Conservation (phyloP, 2,797 vertebrate genomes). For the Lagorchestes hirsutus region DNA sequence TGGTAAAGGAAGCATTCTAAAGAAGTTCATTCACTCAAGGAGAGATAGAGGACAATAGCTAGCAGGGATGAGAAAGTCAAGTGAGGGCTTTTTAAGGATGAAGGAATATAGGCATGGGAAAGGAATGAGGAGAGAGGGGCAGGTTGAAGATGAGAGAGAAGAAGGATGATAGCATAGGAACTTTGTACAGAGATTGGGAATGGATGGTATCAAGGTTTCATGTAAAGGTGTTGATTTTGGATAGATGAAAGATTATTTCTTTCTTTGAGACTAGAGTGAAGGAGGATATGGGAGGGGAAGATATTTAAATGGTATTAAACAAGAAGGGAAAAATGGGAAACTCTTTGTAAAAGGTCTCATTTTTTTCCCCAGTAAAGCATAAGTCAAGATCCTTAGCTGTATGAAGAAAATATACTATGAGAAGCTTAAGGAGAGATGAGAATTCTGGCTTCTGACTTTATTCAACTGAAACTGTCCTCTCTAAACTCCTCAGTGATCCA, state of each 20-base stretch:
- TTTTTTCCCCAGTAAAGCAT: background rate
- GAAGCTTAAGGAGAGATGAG: background rate
- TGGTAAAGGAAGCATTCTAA: background rate
- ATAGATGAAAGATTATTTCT: background rate
- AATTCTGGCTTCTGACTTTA: background rate
- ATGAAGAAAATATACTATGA: background rate
- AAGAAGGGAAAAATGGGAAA: background rate
- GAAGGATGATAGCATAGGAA: background rate
- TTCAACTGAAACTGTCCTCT: background rate
- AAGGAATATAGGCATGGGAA: background rate
- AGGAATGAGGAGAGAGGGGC: background rate
- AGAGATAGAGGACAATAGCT: background rate
- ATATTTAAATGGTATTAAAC: background rate
- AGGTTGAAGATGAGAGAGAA: background rate
- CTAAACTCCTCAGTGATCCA: no score
- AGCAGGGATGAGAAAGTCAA: background rate
- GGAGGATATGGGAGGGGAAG: background rate
- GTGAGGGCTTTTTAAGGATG: background rate
- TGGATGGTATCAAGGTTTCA: background rate
- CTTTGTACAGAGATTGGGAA: background rate
- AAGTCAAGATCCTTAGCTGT: background rate
- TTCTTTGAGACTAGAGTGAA: background rate
- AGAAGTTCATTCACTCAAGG: background rate
- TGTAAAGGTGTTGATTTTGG: background rate
- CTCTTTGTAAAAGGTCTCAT: background rate